Base-by-base conservation (phyloP, 2,113 vertebrate species). In the Lonchura striata region DNA sequence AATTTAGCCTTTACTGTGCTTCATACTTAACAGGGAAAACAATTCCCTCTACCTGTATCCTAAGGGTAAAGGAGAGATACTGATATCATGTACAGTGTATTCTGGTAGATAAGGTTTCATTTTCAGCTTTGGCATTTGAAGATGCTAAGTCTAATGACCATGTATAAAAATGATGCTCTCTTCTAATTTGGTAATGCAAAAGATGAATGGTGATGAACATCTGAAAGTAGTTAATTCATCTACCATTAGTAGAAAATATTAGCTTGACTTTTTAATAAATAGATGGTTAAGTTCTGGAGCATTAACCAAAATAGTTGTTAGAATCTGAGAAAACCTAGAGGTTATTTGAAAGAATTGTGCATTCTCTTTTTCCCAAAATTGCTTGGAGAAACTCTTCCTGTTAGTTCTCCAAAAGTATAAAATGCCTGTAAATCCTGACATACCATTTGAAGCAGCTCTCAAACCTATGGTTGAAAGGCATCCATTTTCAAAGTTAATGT, bases 1-100 rank as follows among this genome's bases (percentile, higher is more conserved):
- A 72, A 66, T 91, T 97, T 91, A 95, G 95, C 90, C 89, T 94
- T 95, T 91, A 81, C 78, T 70, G 8, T 74, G 44, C 78, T 90
- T 96, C 90, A 90, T 85, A 44, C 59, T 85, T 57, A 86, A 82
- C 46, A 87, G 57, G 85, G 82, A 94, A 92, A 97, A 95, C 92
- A 95, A 90, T 97, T 97, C 91, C n/a, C 47, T 83, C 19, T 37
- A 46, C 84, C 61, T 72, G 70, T 70, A 78, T 92, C 60, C 49
- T 57, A 84, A 91, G 86, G 59, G 35, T 82, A 70, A 20, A 17
- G 52, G 89, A 80, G 50, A 63, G 64, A 82, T 42, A 66, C 79
- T 76, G 82, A 35, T 93, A 94, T 86, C 20, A n/a, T 59, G 94
- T 88, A 74, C 91, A 86, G 71, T 18, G 37, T 74, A 82, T 89